Conservation (phyloP, 2,888 invertebrate species). For the Lithophane ornitopus region DNA sequence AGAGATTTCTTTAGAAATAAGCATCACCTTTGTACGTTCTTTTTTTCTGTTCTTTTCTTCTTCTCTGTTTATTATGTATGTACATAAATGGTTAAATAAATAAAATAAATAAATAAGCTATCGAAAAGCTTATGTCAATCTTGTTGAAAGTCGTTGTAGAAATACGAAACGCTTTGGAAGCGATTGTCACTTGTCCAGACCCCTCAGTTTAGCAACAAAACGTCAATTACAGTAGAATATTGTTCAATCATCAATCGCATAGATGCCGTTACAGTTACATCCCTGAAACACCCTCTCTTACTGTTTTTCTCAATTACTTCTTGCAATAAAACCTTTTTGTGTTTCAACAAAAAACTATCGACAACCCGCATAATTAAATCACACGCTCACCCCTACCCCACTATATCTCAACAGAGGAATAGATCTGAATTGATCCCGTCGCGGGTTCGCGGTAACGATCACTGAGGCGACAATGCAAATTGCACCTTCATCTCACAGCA, state of each 20-base stretch:
- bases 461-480: conserved; percentile 83
- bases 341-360: conserved; percentile 49
- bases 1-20: no score
- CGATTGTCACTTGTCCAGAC: no score
- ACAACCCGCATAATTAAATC: conserved; percentile 51
- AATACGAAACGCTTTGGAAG: no score
- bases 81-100: no score
- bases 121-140: no score
- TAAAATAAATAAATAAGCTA: no score
- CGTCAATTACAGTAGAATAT: background rate
- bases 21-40: no score
- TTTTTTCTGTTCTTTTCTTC: no score
- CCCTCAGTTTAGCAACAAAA: background rate
- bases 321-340: background rate
- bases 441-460: conserved; percentile 68
- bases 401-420: conserved; percentile 64
- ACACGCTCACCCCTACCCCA: conserved; percentile 42
- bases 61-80: no score
- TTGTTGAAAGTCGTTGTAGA: no score
- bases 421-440: conserved; percentile 77
- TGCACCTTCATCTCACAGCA: conserved; percentile 55
- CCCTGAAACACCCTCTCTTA: background rate
- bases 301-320: background rate
- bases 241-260: background rate
- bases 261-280: background rate